phyloP scores from a whole-genome alignment of 2,888 invertebrate species.

The Antheraea yamamai region DNA sequence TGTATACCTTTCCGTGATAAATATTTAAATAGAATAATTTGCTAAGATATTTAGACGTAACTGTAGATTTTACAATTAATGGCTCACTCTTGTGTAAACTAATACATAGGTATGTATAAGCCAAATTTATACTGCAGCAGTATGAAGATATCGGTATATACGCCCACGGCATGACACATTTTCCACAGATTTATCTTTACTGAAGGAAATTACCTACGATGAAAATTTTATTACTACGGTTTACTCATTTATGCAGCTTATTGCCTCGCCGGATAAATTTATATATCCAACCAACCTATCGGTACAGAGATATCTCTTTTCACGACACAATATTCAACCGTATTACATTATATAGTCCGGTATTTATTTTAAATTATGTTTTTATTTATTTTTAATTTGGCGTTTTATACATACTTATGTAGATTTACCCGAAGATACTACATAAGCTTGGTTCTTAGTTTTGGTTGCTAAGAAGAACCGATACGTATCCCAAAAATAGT shows the following conservation, averaged over 20 bases:
- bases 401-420: too few species aligned
- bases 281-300: background rate
- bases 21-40: background rate
- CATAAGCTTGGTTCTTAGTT: too few species aligned
- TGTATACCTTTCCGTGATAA: background rate
- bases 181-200: slow-evolving; percentile 45
- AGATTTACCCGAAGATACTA: too few species aligned
- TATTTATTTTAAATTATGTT: background rate
- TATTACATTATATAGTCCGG: background rate
- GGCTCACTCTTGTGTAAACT: background rate
- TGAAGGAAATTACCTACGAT: slow-evolving; percentile 49
- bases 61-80: background rate
- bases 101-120: background rate
- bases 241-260: slow-evolving; percentile 38
- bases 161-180: slow-evolving; percentile 56
- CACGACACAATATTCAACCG: background rate
- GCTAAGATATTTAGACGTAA: background rate
- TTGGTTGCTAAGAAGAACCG: too few species aligned
- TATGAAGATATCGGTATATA: slow-evolving; percentile 37
- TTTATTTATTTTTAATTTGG: background rate
- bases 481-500: too few species aligned
- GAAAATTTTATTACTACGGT: slow-evolving; percentile 53
- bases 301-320: slow-evolving; percentile 5
- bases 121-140: slow-evolving; percentile 25
- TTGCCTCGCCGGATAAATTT: slow-evolving; percentile 8